phyloP scores from a whole-genome alignment of 2,797 vertebrate genomes.

The Australoheros facetus region DNA sequence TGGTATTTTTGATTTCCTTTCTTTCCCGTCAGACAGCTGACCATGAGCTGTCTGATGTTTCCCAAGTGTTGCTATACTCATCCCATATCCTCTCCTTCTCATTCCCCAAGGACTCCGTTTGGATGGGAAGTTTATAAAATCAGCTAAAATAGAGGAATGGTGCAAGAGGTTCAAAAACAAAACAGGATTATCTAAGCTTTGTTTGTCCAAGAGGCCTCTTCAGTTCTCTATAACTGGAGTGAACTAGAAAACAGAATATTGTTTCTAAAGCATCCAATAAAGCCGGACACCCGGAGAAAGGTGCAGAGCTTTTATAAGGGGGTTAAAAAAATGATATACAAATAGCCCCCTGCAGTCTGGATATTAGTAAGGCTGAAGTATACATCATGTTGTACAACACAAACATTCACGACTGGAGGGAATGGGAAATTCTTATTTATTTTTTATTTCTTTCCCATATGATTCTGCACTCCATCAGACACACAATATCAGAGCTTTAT shows the following conservation, averaged over 20 bases:
- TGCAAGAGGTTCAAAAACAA: neutral
- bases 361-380: neutral
- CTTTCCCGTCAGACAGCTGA: neutral
- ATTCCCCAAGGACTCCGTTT: neutral
- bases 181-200: too few relatives aligned
- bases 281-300: neutral
- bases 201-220: too few relatives aligned
- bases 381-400: neutral
- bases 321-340: constrained; percentile 32
- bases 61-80: neutral
- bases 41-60: neutral
- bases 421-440: neutral
- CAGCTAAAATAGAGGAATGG: neutral
- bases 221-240: too few relatives aligned
- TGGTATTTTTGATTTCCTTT: neutral
- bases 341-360: neutral
- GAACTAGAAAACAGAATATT: neutral
- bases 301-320: constrained; percentile 9
- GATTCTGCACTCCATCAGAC: neutral
- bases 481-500: neutral
- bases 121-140: constrained; percentile 11
- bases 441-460: neutral
- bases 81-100: neutral
- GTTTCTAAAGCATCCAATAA: too few relatives aligned
- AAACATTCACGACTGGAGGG: neutral